Evolutionary conservation across 2,797 vertebrate genomes (phyloP).

Genomic region (Peromyscus melanophrys): DNA sequence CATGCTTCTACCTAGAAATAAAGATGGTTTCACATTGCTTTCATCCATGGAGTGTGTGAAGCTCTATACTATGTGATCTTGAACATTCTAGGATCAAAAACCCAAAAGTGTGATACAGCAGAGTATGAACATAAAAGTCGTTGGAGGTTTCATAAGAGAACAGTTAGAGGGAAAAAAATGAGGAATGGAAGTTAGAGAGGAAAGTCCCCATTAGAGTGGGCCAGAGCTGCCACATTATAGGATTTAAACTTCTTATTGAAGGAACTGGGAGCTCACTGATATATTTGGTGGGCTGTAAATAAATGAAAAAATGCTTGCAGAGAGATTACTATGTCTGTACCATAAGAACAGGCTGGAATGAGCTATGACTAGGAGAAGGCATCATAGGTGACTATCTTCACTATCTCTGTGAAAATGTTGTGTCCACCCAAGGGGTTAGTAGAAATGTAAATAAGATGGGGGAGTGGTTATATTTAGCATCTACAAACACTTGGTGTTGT

Average conservation of each 20-base stretch:
- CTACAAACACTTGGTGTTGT: background rate
- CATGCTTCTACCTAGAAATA: background rate
- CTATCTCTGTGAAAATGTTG: background rate
- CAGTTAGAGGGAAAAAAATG: accelerated
- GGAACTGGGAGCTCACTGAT: background rate
- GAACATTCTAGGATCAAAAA: background rate
- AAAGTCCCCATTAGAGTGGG: background rate
- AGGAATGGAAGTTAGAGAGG: background rate
- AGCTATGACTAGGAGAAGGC: background rate
- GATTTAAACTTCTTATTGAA: background rate
- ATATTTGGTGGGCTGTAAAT: background rate
- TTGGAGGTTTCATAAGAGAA: background rate
- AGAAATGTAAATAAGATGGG: background rate
- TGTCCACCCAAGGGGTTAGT: accelerated
- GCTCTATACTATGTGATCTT: background rate
- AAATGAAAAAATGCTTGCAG: background rate
- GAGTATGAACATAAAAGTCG: background rate
- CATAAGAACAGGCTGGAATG: background rate
- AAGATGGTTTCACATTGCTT: background rate
- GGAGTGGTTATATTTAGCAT: background rate
- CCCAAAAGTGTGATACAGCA: background rate
- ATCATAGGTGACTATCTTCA: background rate
- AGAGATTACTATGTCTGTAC: background rate
- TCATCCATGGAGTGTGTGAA: background rate
- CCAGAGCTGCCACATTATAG: background rate